Base-by-base conservation (phyloP, 2,888 invertebrate species). In the Drosophila koepferae region DNA sequence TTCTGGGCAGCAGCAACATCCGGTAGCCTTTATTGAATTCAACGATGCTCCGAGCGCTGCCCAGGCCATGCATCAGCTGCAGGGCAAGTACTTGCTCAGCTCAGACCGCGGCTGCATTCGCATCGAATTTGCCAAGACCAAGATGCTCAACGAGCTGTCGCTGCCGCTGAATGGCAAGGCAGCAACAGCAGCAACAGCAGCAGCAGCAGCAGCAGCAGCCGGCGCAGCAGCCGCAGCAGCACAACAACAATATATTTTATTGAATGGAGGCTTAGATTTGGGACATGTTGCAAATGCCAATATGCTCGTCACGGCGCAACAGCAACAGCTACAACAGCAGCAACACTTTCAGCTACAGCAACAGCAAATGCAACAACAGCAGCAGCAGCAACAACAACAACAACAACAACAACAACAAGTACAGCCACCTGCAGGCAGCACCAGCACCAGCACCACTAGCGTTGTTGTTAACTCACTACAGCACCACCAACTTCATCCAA, bases 21-120 rank as follows among this genome's bases (percentile, higher is more conserved):
- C 99, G 90, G 99, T 99, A 94, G 99, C 99, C 93, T 99, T 99
- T 95, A 97, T 98, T 94, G 99, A 99, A 95, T 99, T 98, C 95
- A 96, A 96, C 95, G 98, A 97, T 94, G 95, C 98, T 91, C 95
- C 96, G 92, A 97, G 96, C 94, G 99, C 99, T 92, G 95, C 97
- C 93, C 96, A 97, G 92, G 99, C 98, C 91, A 96, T 99, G 96
- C 96, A 96, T 92, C 96, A 97, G 92, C 96, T 99, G 91, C 99
- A 99, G 94, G 99, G 99, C 93, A 97, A 98, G 94, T 96, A 97
- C 94, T 96, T 99, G 92, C 96, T 98, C 94, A 98, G 98, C 94
- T 98, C 98, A 87, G 98, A 98, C 93, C 97, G 99, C 94, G 98
- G 98, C 91, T 98, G 98, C 93, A 98, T 99, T 94, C 97, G 99